Base-by-base conservation (phyloP, 2,113 vertebrate species). In the Plestiodon gilberti region DNA sequence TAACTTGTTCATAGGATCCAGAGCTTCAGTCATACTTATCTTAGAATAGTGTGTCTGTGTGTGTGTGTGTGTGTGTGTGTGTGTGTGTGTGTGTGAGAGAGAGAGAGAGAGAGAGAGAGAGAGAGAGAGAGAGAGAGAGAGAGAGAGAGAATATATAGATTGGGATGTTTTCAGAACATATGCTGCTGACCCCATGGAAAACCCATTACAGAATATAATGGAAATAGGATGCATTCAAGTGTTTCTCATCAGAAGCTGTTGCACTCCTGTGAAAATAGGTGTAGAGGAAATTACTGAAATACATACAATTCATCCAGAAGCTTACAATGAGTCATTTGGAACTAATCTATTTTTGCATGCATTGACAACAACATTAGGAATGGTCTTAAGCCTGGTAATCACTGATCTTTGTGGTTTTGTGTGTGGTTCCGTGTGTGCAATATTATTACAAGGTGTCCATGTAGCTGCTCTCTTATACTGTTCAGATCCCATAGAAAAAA, bases 321-420 rank as follows among this genome's bases (percentile, higher is more conserved):
- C 30, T 74, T 64, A 79, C 59, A 84, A 28, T 73, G 77, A 79
- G 38, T 85, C 9, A 9, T 62, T 83, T 81, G 20, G 11, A 89
- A 78, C 8, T 81, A 69, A 28, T 73, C 62, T 80, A 20, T 86
- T 86, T 82, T 90, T 85, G 82, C 23, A 10, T 87, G 52, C 62
- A 6, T 61, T 84, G 75, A 57, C 40, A 88, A 64, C 25, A 38
- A 79, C 38, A 83, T 64, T 59, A 78, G n/a, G 83, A 61, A n/a
- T 67, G 57, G 33, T 69, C 25, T 38, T 79, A 70, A 79, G 57
- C 33, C 40, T 86, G 15, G 74, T 65, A 78, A 70, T 80, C 67
- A 73, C 38, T 73, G 14, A 52, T 30, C n/a, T 85, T 48, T 48
- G 43, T 48, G 43, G 62, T 48, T 48, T 48, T 28, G 25, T 43